Base-by-base conservation (phyloP, 2,113 vertebrate species). In the Clarias magur region DNA sequence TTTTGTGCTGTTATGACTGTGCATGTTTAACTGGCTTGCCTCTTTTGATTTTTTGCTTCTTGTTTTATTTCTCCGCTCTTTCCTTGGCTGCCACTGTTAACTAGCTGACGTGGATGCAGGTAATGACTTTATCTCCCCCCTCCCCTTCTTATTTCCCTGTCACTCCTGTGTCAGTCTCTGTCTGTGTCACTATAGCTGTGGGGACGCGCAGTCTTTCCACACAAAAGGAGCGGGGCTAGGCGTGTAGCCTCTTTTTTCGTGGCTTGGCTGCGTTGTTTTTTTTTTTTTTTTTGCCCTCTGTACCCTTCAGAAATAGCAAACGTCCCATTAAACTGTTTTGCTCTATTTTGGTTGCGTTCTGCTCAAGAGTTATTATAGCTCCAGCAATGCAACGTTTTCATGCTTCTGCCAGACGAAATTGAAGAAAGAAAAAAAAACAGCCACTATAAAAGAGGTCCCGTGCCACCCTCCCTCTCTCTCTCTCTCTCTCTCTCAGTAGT, bases 51-150 rank as follows among this genome's bases (percentile, higher is more conserved):
- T 48, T 86, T 80, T 90, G 94, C 93, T 96, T 96, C 94, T 96
- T 84, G 76, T 88, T 84, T 80, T 89, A 80, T 92, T 83, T 88
- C 73, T 87, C 88, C 88, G 76, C 94, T 89, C 87, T 89, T 91
- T 91, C 91, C 87, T 89, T 84, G 91, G 88, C 93, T 92, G 89
- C 87, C 88, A 88, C 90, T 91, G 83, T 92, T 89, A 88, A 89
- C 96, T 96, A 99, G 97, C 98, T 96, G 98, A 99, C 96, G 97
- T 98, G 97, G 98, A 99, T 87, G 98, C 98, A 99, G 98, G 98
- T 99, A 99, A 99, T 95, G 95, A 96, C 96, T 86, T 88, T 89
- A 93, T 85, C 21, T 81, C 81, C 85, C 65, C 42, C 68, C 76
- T 80, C 12, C 56, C 0, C 25, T 42, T 25, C 70, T 60, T 48